phyloP scores from a whole-genome alignment of 2,888 invertebrate species.

The Caradrina clavipalpis region DNA sequence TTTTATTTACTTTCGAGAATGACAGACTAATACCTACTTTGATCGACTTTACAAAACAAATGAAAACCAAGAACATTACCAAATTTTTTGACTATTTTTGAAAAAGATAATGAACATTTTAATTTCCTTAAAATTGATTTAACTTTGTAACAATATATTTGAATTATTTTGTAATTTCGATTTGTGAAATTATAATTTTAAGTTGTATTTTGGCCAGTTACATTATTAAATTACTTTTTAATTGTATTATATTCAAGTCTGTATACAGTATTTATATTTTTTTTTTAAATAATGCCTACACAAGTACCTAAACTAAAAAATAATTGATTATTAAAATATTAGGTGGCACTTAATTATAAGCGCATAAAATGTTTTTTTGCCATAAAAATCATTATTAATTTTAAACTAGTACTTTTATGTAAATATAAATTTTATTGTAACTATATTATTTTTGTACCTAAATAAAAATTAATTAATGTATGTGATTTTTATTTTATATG shows the following conservation, averaged over 20 bases:
- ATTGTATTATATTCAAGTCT: not conserved
- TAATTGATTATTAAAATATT: not conserved
- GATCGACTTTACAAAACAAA: too few species aligned
- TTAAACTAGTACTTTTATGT: slow-evolving; percentile 44
- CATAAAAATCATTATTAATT: slow-evolving; percentile 44
- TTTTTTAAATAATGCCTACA: not conserved
- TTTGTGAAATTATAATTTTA: too few species aligned
- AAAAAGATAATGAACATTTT: too few species aligned
- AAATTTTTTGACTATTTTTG: too few species aligned
- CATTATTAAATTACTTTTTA: not conserved
- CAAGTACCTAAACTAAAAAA: not conserved
- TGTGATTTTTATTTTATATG: slow-evolving; percentile 16
- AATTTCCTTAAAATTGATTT: too few species aligned
- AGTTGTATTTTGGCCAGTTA: not conserved
- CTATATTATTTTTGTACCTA: slow-evolving; percentile 60
- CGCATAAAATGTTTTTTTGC: slow-evolving; percentile 32
- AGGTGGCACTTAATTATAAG: slow-evolving; percentile 20
- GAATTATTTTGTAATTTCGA: too few species aligned
- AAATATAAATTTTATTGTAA: slow-evolving; percentile 52
- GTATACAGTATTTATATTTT: not conserved
- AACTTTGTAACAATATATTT: not conserved
- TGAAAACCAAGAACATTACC: too few species aligned
- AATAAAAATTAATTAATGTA: slow-evolving; percentile 41
- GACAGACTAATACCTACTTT: too few species aligned
- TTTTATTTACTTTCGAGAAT: too few species aligned